A percentile compares a stretch with the other conserved stretches of the same genome.
phyloP scores from a whole-genome alignment of 1,140 invertebrate species.

The Zophobas morio region DNA sequence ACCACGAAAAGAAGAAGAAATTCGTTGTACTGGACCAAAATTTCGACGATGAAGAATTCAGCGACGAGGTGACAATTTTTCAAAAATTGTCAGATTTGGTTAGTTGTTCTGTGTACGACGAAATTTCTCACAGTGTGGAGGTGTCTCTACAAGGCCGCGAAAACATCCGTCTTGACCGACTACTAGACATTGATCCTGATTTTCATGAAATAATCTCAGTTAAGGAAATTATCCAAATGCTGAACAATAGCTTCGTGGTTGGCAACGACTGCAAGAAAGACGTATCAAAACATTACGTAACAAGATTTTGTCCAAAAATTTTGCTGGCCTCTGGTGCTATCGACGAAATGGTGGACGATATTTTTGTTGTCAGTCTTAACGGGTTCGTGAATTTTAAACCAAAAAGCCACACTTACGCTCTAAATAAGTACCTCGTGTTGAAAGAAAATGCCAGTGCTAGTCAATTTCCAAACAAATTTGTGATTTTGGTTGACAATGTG shows the following conservation, averaged over 20 bases:
- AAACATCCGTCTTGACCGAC: neutral
- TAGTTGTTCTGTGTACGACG: neutral
- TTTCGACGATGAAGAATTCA: neutral
- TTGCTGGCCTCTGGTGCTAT: neutral
- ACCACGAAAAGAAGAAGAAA: neutral
- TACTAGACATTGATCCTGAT: neutral
- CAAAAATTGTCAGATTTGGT: slow-evolving; percentile 7
- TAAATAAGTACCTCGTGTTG: neutral
- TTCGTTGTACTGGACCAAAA: neutral
- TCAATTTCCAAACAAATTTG: slow-evolving; percentile 1
- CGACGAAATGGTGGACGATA: neutral
- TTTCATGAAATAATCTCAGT: neutral
- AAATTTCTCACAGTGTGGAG: neutral
- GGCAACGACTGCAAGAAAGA: neutral
- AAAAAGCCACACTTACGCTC: neutral
- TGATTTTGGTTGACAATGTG: neutral
- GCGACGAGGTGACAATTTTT: slow-evolving; percentile 16
- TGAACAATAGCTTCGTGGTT: neutral
- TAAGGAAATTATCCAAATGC: slow-evolving; percentile 6
- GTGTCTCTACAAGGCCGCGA: slow-evolving; percentile 22
- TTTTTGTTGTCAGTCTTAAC: neutral
- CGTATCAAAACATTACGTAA: slow-evolving; percentile 8
- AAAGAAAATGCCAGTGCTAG: neutral
- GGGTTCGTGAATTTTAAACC: neutral
- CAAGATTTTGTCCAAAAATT: neutral